A percentile compares a stretch with the other conserved stretches of the same genome.
Conservation (phyloP, 2,797 vertebrate species). For the Sebastes nivosus region DNA sequence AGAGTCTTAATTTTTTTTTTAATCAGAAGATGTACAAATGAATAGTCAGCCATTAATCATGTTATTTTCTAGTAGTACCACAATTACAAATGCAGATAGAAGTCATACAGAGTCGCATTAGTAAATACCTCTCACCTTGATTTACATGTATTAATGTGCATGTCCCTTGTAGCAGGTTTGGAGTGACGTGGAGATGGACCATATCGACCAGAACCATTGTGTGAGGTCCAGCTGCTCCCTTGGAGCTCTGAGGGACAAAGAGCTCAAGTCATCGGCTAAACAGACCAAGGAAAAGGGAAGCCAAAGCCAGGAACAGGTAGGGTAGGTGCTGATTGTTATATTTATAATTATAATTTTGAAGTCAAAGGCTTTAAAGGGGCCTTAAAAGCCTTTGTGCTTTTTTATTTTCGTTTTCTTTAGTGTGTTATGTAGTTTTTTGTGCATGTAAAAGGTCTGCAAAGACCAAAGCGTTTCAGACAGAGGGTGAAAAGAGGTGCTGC, state of each 20-base stretch:
- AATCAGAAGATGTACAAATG: neutral
- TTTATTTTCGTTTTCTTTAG: no score
- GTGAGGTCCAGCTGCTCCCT: conserved; percentile 58
- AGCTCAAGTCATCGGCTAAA: conserved; percentile 27
- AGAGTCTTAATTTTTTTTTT: neutral
- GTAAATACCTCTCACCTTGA: neutral
- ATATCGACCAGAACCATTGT: conserved; percentile 48
- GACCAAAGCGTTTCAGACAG: no score
- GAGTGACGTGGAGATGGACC: conserved; percentile 81
- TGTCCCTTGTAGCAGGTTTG: conserved; percentile 65
- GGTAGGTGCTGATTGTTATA: conserved; percentile 28
- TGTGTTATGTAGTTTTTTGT: no score
- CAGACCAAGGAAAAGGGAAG: conserved; percentile 37
- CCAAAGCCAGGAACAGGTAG: conserved; percentile 63
- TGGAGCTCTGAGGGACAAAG: conserved; percentile 53
- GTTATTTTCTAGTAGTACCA: neutral
- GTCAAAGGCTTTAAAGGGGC: neutral
- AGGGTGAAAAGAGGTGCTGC: no score
- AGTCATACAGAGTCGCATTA: neutral
- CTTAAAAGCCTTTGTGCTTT: no score
- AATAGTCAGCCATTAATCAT: neutral
- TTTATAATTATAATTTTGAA: neutral
- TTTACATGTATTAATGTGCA: neutral
- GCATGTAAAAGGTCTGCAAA: no score
- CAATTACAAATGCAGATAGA: neutral